phyloP scores from a whole-genome alignment of 2,888 invertebrate genomes.

The Molanna angustata region DNA sequence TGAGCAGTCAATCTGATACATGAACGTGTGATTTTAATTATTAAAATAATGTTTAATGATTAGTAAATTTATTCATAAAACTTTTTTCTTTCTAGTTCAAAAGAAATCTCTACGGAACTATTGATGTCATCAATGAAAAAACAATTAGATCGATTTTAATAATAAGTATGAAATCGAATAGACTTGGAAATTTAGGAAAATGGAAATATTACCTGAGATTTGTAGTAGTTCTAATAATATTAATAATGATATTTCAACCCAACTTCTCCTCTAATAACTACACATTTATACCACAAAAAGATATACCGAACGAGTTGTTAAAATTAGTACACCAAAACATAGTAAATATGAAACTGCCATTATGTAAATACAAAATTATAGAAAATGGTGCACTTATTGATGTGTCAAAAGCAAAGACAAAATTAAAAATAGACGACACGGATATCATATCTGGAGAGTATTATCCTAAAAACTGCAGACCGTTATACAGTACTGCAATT shows the following conservation, averaged over 20 bases:
- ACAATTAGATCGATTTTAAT: too few relatives aligned
- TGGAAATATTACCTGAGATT: too few relatives aligned
- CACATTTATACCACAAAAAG: slow-evolving; percentile 38
- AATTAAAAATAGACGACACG: neutral
- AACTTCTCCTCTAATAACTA: slow-evolving; percentile 54
- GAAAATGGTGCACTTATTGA: neutral
- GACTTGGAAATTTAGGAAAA: too few relatives aligned
- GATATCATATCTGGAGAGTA: slow-evolving; percentile 33
- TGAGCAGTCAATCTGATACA: too few relatives aligned
- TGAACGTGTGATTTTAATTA: too few relatives aligned
- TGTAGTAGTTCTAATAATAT: neutral
- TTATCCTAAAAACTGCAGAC: slow-evolving; percentile 43
- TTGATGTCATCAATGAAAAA: too few relatives aligned
- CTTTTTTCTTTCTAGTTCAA: too few relatives aligned
- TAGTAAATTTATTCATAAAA: too few relatives aligned
- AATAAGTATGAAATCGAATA: too few relatives aligned
- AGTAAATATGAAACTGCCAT: neutral
- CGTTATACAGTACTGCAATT: slow-evolving; percentile 68
- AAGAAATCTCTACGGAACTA: too few relatives aligned
- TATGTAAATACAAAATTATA: slow-evolving; percentile 44
- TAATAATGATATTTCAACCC: slow-evolving; percentile 45
- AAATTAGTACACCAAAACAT: neutral
- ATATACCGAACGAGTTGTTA: slow-evolving; percentile 37
- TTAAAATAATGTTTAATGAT: too few relatives aligned
- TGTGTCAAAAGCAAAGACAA: too few relatives aligned